These are phyloP conservation scores for Trochalopteron elliotii DNA, from an alignment of 2,113 vertebrate species.

Conservation along the genomic window DNA sequence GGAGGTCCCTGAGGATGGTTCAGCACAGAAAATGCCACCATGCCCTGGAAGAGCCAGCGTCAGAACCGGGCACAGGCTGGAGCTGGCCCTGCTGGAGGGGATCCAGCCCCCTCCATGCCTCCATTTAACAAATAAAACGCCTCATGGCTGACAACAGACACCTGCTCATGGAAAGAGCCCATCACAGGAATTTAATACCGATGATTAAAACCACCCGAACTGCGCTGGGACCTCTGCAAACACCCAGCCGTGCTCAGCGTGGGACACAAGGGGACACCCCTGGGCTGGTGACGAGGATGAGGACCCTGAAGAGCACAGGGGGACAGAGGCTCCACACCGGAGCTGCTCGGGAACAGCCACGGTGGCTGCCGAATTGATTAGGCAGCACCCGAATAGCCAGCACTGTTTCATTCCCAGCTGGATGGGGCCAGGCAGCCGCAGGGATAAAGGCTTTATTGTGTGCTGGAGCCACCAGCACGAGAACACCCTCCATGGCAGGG, in stretches of 20 bases:
- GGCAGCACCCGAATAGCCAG: slow-evolving; percentile 12
- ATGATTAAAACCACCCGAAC: background rate
- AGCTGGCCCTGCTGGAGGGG: background rate
- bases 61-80: rapidly evolving
- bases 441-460: slow-evolving; percentile 49
- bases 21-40: rapidly evolving
- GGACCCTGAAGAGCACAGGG: rapidly evolving
- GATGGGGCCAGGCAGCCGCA: background rate
- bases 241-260: rapidly evolving
- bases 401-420: slow-evolving; percentile 30
- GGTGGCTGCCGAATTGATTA: background rate
- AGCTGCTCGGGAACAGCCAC: background rate
- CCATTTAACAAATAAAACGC: slow-evolving; percentile 4
- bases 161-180: background rate
- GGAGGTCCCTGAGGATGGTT: background rate
- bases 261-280: rapidly evolving
- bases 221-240: rapidly evolving
- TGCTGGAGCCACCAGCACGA: background rate
- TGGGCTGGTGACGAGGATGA: rapidly evolving
- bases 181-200: background rate
- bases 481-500: background rate
- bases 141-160: background rate
- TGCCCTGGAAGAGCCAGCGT: rapidly evolving
- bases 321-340: rapidly evolving
- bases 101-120: background rate